These are phyloP conservation scores for Betta splendens DNA, from an alignment of 2,797 vertebrate genomes.

Conservation along the genomic window DNA sequence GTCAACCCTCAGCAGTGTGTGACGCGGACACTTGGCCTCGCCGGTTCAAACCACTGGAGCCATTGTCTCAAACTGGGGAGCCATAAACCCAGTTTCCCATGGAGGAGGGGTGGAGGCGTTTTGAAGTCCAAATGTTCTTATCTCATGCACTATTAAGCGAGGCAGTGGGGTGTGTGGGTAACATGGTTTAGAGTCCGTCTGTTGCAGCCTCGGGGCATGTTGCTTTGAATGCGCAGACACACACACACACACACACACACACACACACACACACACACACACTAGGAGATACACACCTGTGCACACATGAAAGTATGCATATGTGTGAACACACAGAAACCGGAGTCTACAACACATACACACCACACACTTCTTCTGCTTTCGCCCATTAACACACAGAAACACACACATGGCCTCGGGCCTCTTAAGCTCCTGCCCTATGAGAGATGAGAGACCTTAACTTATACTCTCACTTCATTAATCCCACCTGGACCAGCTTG, in stretches of 20 bases:
- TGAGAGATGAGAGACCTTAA: conserved; percentile 64
- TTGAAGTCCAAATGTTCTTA: conserved; percentile 82
- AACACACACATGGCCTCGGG: conserved; percentile 59
- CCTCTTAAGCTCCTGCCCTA: conserved; percentile 47
- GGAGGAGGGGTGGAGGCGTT: conserved; percentile 54
- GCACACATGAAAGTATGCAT: no score
- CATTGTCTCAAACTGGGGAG: conserved; percentile 59
- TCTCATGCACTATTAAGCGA: conserved; percentile 84
- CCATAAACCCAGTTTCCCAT: conserved; percentile 78
- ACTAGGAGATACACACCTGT: no score
- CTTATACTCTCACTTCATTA: conserved; percentile 67
- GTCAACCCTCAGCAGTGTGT: conserved; percentile 38
- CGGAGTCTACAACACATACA: conserved; percentile 17
- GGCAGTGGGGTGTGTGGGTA: conserved; percentile 78
- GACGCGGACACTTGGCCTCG: conserved; percentile 47
- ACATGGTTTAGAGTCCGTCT: conserved; percentile 76
- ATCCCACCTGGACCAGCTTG: conserved; percentile 65
- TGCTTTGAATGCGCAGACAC: conserved; percentile 50
- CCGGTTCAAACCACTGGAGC: conserved; percentile 40
- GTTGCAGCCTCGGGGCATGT: conserved; percentile 71
- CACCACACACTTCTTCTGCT: conserved; percentile 47
- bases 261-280: no score
- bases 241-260: conserved; percentile 35
- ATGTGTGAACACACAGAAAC: background rate
- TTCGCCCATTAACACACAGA: conserved; percentile 58